Conservation (phyloP, 2,113 vertebrate genomes). For the Condylura cristata region DNA sequence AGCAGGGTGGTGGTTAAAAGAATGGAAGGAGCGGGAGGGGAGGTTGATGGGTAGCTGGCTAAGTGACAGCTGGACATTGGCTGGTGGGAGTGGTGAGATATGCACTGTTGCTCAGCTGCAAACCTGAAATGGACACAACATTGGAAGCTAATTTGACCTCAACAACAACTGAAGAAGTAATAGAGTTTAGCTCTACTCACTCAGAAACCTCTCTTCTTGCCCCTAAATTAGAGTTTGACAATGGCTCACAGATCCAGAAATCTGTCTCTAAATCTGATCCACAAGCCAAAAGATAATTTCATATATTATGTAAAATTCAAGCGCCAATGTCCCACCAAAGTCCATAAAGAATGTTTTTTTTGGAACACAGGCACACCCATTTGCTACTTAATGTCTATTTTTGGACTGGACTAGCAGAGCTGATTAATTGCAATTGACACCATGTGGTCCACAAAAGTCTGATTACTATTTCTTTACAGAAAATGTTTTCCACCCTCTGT, state of each 20-base stretch:
- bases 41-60: no score
- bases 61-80: no score
- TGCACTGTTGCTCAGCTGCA: no score
- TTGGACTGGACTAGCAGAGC: neutral
- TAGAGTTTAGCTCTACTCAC: neutral
- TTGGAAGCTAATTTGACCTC: no score
- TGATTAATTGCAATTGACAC: neutral
- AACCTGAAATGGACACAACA: no score
- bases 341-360: neutral
- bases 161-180: neutral
- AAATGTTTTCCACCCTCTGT: neutral
- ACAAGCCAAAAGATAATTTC: neutral
- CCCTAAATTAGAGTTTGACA: neutral
- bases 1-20: no score
- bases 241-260: neutral
- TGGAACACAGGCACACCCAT: neutral
- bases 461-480: neutral
- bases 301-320: neutral
- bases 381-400: neutral
- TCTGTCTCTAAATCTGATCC: neutral
- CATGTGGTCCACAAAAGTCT: neutral
- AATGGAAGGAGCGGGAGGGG: no score
- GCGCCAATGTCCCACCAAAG: neutral
- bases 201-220: neutral
- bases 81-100: no score